These are phyloP conservation scores for Azorinus chamasolen DNA, from an alignment of 2,888 invertebrate genomes.

Conservation along the genomic window DNA sequence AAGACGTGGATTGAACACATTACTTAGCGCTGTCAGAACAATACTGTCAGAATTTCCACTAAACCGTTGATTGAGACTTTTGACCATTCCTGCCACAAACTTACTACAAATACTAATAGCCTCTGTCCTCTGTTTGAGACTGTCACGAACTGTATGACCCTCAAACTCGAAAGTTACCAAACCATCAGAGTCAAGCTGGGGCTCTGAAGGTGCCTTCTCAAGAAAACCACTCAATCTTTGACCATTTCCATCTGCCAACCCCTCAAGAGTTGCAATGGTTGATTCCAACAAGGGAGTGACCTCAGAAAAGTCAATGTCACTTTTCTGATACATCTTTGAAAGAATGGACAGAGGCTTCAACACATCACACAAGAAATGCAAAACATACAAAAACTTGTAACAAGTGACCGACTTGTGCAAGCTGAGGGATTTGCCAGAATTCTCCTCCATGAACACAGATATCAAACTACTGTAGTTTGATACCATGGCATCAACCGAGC, in stretches of 20 bases:
- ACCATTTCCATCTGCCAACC: constrained; percentile 39
- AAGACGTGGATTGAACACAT: no score
- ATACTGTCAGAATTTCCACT: constrained; percentile 2
- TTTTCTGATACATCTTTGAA: no score
- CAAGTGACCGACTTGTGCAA: no score
- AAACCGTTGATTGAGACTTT: constrained; percentile 47
- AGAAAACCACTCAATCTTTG: no score
- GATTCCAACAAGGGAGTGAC: constrained; percentile 46
- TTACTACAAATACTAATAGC: constrained; percentile 44
- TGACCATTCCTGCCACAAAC: constrained; percentile 39
- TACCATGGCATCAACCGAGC: constrained; percentile 49
- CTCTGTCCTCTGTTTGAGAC: constrained; percentile 59
- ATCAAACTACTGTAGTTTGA: no score
- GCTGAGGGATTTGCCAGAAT: constrained; percentile 35
- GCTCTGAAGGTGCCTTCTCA: no score
- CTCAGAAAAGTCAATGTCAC: constrained; percentile 53
- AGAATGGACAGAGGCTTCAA: no score
- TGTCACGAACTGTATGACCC: no score
- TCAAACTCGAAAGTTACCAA: constrained; percentile 53
- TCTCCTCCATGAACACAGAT: constrained; percentile 48
- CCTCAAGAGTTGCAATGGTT: constrained; percentile 27
- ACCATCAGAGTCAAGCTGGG: no score
- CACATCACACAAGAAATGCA: no score
- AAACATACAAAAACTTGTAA: no score
- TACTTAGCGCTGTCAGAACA: constrained; percentile 15